Evolutionary conservation across 2,113 vertebrate species (phyloP), one percentile per base, ranked within the genome.

Genomic region (Eubucco bourcierii): DNA sequence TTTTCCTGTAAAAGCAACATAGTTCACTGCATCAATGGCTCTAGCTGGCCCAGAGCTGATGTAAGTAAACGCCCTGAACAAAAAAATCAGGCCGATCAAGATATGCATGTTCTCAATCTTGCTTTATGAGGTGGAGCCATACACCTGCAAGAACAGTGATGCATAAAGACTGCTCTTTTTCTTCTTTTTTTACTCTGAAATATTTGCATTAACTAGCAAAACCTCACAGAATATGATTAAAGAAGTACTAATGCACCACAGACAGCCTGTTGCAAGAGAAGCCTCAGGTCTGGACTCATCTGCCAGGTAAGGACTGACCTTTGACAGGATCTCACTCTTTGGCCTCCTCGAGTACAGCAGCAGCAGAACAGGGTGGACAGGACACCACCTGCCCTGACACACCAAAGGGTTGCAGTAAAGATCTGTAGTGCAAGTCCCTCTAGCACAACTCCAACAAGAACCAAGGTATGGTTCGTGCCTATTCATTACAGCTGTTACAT

Each of bases 51-150:
- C 74, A 68, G 31, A 80, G 88, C 88, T 75, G 53, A 60, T n/a
- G 3, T 21, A 75, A 83, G 58, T 60, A 50, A 94, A 67, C 39
- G 77, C 47, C 76, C 23, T 39, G 31, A 93, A 86, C 73, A 78
- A 28, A 91, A 95, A 93, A 94, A 80, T 86, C 88, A 88, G 73
- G 85, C 33, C 72, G 47, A 88, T 95, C 93, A 93, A 90, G 95
- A 86, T 55, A 86, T 0, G 4, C 61, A 39, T 1, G 27, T 75
- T 93, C 73, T 84, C 61, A 61, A 0, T 78, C 86, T 67, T 84
- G 73, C 61, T 95, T 86, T 93, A 84, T 86, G 88, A 94, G 61
- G 60, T 52, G 44, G 58, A 90, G 58, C 53, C 61, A 65, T 20
- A 64, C 0, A 2, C 76, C 80, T 88, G 80, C 47, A 74, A 90